Evolutionary conservation across 2,888 invertebrate genomes (phyloP), one percentile per base, ranked within the genome.

Genomic region (Diabrotica balteata): DNA sequence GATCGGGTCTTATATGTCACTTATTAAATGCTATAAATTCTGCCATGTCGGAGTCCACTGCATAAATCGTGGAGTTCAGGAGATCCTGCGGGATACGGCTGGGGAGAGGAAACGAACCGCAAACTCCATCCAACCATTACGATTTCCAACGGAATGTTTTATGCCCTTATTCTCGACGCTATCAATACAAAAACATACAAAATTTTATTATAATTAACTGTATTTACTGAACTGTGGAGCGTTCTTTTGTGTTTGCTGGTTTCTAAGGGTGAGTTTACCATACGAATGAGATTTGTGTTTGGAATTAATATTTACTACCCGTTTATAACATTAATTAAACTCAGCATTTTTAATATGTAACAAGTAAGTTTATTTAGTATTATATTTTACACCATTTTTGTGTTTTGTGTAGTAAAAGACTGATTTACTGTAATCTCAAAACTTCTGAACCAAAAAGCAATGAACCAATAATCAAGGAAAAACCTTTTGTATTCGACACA

Each of bases 21-120:
- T 70, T 73, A 73, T 72, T 73, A 69, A 72, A 72, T 64, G 72
- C 70, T 68, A 72, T 73, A 73, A 73, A 73, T 73, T 68, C 62
- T 57, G 60, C 63, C 65, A 70, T 68, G 69, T 72, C 73, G 63
- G 71, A 70, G 69, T 68, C 66, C 69, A 69, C 69, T 73, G 70
- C 69, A 73, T 73, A 73, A 73, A 73, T 73, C 70, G 69, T 69
- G 63, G 63, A 69, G 68, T 73, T 70, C 70, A 66, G 63, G 66
- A 67, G 66, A 69, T 72, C 72, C 73, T 72, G 62, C 51, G 69
- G 70, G 69, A 68, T 59, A 61, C 50, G 59, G 49, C 66, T 49
- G 51, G 49, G 42, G 61, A 61, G 63, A 67, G 70, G 50, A 72
- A 73, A 67, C 73, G 69, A 73, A 69, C 72, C 72, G 69, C 68